phyloP scores from a whole-genome alignment of 2,113 vertebrate species.

The Xerus inauris region DNA sequence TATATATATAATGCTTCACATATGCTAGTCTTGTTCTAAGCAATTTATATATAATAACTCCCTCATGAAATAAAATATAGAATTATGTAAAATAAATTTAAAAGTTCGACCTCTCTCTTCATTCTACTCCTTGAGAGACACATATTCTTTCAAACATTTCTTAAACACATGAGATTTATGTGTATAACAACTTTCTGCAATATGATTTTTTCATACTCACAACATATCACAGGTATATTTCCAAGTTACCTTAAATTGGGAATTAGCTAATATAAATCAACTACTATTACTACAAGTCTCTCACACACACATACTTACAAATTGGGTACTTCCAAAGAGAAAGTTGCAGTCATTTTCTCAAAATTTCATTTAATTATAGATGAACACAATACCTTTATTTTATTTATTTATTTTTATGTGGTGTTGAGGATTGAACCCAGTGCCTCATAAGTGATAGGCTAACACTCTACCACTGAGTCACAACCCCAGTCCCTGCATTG shows the following conservation, averaged over 20 bases:
- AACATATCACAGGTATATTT: background rate
- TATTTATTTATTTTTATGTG: too few species aligned
- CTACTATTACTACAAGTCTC: background rate
- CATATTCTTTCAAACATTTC: background rate
- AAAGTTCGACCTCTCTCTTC: background rate
- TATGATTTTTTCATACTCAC: background rate
- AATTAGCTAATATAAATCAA: slow-evolving; percentile 30
- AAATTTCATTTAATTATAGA: too few species aligned
- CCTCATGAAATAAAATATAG: background rate
- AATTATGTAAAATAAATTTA: slow-evolving; percentile 10
- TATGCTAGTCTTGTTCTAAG: background rate
- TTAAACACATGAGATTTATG: background rate
- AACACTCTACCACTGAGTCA: too few species aligned
- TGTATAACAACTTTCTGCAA: background rate
- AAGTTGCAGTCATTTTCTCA: background rate
- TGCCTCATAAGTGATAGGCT: too few species aligned
- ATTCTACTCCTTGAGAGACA: background rate
- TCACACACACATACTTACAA: background rate
- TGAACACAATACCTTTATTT: too few species aligned
- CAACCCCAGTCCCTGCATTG: background rate
- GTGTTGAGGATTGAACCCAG: too few species aligned
- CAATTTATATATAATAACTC: background rate
- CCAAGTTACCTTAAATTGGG: slow-evolving; percentile 27
- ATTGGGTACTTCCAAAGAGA: background rate
- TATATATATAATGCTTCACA: background rate